Evolutionary conservation across 2,797 vertebrate species (phyloP).

Genomic region (Decapterus maruadsi): DNA sequence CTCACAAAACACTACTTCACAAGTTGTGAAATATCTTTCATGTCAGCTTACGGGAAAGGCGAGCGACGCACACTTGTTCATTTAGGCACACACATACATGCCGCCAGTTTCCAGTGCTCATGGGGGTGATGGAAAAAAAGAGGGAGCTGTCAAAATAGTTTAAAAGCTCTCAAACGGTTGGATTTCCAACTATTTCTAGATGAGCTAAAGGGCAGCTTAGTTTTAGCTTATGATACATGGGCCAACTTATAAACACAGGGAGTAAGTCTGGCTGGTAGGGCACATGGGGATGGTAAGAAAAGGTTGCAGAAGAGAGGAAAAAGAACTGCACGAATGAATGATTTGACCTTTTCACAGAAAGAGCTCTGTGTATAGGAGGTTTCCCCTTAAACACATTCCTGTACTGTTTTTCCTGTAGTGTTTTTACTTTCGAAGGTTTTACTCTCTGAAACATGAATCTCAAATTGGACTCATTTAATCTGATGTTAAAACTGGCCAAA

Average conservation of each 20-base stretch:
- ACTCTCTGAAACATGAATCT: constrained; percentile 55
- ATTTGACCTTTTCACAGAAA: constrained; percentile 87
- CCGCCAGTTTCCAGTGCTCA: constrained; percentile 78
- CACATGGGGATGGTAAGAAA: constrained; percentile 79
- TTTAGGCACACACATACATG: constrained; percentile 68
- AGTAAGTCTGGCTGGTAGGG: constrained; percentile 75
- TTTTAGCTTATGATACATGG: constrained; percentile 79
- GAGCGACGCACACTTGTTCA: constrained; percentile 72
- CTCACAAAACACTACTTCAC: constrained; percentile 77
- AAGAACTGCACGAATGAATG: constrained; percentile 81
- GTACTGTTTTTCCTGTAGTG: constrained; percentile 50
- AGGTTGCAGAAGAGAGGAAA: constrained; percentile 80
- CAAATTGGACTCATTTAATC: constrained; percentile 51
- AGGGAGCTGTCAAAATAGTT: constrained; percentile 83
- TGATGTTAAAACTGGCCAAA: constrained; percentile 25
- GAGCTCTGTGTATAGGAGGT: constrained; percentile 79
- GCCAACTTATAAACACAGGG: constrained; percentile 83
- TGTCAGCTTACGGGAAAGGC: constrained; percentile 77
- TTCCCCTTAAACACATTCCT: constrained; percentile 81
- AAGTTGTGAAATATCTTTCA: constrained; percentile 81
- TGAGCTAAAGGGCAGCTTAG: constrained; percentile 82
- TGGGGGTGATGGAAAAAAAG: constrained; percentile 80
- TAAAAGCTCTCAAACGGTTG: constrained; percentile 80
- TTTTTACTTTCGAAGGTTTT: constrained; percentile 69
- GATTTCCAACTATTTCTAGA: constrained; percentile 83